Conservation (phyloP, 2,888 invertebrate genomes). For the Paralinhomoeus sp. region DNA sequence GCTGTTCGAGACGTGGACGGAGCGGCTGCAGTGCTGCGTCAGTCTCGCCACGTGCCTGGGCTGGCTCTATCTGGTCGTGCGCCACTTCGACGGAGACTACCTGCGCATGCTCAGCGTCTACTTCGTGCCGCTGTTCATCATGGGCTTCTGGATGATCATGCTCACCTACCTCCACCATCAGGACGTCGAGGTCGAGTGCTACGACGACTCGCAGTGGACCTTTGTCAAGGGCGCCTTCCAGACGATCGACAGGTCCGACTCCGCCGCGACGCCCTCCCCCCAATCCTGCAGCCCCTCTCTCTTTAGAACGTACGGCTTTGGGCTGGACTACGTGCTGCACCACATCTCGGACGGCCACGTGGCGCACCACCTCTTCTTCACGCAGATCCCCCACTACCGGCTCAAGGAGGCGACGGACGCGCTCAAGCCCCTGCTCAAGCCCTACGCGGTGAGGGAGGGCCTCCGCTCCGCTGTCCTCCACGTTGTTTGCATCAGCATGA, state of each 20-base stretch:
- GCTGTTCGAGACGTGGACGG: slow-evolving; percentile 16
- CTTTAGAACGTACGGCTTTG: slow-evolving; percentile 12
- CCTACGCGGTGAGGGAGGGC: slow-evolving; percentile 6
- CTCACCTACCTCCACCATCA: slow-evolving; percentile 18
- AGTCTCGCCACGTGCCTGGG: slow-evolving; percentile 11
- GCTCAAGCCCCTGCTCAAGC: slow-evolving; percentile 11
- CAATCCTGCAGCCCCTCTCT: not conserved
- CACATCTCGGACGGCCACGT: slow-evolving; percentile 20
- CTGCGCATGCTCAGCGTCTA: slow-evolving; percentile 15
- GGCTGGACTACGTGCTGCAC: slow-evolving; percentile 12
- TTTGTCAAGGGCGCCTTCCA: slow-evolving; percentile 14
- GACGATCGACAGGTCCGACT: slow-evolving; percentile 10
- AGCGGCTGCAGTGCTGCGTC: slow-evolving; percentile 17
- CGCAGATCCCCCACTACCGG: slow-evolving; percentile 19
- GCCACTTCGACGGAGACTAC: slow-evolving; percentile 9
- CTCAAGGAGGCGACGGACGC: slow-evolving; percentile 17
- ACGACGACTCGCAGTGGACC: slow-evolving; percentile 15
- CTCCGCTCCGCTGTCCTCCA: no score
- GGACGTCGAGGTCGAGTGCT: slow-evolving; percentile 14
- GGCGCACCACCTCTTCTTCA: slow-evolving; percentile 22
- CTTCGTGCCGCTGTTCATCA: slow-evolving; percentile 16
- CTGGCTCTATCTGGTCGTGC: slow-evolving; percentile 5
- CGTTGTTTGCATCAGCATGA: no score
- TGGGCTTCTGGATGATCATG: slow-evolving; percentile 15
- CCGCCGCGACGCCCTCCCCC: no score